Evolutionary conservation across 2,797 vertebrate species (phyloP).

Genomic region (Rhodeus uyekii): DNA sequence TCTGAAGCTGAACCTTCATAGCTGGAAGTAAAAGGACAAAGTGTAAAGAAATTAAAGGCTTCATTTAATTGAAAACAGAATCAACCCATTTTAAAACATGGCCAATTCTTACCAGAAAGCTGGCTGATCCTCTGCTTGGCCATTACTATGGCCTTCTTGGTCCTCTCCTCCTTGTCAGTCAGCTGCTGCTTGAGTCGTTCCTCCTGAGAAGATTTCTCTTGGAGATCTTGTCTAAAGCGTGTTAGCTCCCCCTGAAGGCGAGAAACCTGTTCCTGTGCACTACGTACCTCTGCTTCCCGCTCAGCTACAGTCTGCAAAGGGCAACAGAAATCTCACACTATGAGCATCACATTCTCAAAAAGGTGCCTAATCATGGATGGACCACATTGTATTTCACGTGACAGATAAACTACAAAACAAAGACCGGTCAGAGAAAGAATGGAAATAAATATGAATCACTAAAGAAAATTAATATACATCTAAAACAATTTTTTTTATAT

Average conservation of each 20-base stretch:
- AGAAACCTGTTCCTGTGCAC: constrained; percentile 83
- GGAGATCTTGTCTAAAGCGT: constrained; percentile 88
- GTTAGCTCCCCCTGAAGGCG: constrained; percentile 85
- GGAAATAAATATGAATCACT: not conserved
- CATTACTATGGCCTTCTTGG: constrained; percentile 86
- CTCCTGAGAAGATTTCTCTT: constrained; percentile 86
- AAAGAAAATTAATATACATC: too few relatives aligned
- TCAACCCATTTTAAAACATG: not conserved
- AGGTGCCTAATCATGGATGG: not conserved
- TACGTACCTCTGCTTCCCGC: constrained; percentile 84
- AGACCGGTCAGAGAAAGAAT: not conserved
- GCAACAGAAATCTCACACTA: not conserved
- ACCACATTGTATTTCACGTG: not conserved
- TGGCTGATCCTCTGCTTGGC: constrained; percentile 93
- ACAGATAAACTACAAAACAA: not conserved
- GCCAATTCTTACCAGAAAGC: constrained; percentile 75
- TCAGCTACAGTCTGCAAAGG: constrained; percentile 80
- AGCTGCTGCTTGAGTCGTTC: constrained; percentile 90
- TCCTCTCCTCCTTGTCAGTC: constrained; percentile 93
- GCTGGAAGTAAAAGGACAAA: constrained; percentile 66
- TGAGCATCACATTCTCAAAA: not conserved
- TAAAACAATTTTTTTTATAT: not conserved
- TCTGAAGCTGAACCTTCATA: constrained; percentile 85
- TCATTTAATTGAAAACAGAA: not conserved
- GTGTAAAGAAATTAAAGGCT: not conserved